Evolutionary conservation across 2,113 vertebrate genomes (phyloP).

Genomic region (Neodon shergylaensis): DNA sequence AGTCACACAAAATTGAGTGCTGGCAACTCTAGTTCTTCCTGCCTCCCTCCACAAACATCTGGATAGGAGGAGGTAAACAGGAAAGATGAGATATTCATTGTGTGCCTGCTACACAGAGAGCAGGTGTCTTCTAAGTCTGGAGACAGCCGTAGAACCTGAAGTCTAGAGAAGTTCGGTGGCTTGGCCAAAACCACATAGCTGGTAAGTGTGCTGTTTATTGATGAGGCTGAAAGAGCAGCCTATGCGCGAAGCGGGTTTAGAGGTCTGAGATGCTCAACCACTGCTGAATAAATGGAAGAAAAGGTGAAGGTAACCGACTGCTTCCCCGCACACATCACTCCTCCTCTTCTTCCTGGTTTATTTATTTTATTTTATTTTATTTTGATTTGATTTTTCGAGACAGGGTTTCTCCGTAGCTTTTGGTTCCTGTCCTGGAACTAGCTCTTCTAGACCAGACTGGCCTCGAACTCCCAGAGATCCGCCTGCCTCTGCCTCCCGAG

Average conservation of each 20-base stretch:
- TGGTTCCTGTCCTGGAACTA: too few relatives aligned
- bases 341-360: not conserved
- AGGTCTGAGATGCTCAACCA: not conserved
- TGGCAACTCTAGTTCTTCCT: not conserved
- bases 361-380: too few relatives aligned
- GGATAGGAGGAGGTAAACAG: slow-evolving; percentile 4
- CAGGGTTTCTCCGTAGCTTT: too few relatives aligned
- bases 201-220: not conserved
- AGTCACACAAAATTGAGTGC: slow-evolving; percentile 29
- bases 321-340: not conserved
- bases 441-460: too few relatives aligned
- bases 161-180: not conserved
- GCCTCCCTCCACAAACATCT: not conserved
- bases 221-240: not conserved
- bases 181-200: not conserved
- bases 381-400: too few relatives aligned
- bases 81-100: not conserved
- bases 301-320: not conserved
- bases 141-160: not conserved
- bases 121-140: not conserved
- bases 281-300: not conserved
- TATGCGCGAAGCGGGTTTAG: not conserved
- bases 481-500: too few relatives aligned
- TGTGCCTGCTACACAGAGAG: not conserved
- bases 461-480: too few relatives aligned